Conservation (phyloP, 1,140 invertebrate species). For the Camponotus vicinus region DNA sequence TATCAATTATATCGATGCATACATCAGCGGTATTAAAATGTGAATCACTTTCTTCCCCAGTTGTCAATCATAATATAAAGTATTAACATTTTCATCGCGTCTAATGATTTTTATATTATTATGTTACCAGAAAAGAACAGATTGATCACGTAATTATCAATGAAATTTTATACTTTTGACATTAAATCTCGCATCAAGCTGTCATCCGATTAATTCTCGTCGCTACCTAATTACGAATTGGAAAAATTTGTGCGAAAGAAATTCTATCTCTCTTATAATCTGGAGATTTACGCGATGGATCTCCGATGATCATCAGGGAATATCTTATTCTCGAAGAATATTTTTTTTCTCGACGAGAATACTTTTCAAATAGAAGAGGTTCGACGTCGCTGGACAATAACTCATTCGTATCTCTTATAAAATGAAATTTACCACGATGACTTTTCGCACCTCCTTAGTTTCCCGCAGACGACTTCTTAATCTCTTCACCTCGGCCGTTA, state of each 20-base stretch:
- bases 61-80: neutral
- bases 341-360: neutral
- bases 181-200: neutral
- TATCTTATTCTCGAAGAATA: neutral
- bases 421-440: constrained; percentile 57
- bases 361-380: neutral
- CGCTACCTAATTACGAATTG: neutral
- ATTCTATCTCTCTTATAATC: neutral
- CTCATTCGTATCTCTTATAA: constrained; percentile 43
- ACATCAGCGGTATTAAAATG: constrained; percentile 17
- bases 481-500: constrained; percentile 52
- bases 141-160: constrained; percentile 16
- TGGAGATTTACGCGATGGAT: constrained; percentile 3
- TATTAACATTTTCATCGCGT: constrained; percentile 22
- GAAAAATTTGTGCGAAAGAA: constrained; percentile 10
- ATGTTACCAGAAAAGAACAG: neutral
- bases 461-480: constrained; percentile 63
- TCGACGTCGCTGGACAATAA: constrained; percentile 43
- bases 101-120: neutral
- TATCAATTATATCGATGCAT: neutral
- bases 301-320: constrained; percentile 25
- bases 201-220: neutral
- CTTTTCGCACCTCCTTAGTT: constrained; percentile 59
- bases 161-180: constrained; percentile 15
- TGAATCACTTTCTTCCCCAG: neutral